Conservation (phyloP, 2,113 vertebrate species). For the Heloderma charlesbogerti region DNA sequence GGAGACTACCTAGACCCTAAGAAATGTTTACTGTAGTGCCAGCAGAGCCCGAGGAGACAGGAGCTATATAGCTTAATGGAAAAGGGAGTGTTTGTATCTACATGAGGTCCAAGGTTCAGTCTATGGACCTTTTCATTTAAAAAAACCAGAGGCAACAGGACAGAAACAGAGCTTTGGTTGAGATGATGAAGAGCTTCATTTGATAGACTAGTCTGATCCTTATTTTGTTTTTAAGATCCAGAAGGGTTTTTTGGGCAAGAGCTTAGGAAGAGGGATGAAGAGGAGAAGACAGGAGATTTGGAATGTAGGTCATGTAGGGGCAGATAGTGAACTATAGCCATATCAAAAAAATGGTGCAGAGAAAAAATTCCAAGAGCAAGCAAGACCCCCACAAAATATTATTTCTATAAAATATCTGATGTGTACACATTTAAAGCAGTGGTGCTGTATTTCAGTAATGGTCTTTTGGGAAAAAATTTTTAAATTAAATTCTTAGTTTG, state of each 20-base stretch:
- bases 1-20: slow-evolving; percentile 48
- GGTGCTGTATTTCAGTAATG: neutral
- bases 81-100: neutral
- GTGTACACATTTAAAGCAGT: neutral
- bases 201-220: neutral
- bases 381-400: neutral
- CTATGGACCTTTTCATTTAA: neutral
- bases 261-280: neutral
- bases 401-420: neutral
- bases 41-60: neutral
- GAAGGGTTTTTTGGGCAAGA: neutral
- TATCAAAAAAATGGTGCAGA: neutral
- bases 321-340: neutral
- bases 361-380: neutral
- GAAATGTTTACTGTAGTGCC: slow-evolving; percentile 47
- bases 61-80: neutral
- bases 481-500: neutral
- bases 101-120: neutral
- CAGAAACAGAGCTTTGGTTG: neutral
- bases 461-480: neutral
- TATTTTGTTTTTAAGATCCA: neutral
- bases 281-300: neutral
- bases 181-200: neutral
- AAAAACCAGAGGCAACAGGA: neutral
- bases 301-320: neutral